Base-by-base conservation (phyloP, 2,113 vertebrate genomes). In the Struthio camelus region DNA sequence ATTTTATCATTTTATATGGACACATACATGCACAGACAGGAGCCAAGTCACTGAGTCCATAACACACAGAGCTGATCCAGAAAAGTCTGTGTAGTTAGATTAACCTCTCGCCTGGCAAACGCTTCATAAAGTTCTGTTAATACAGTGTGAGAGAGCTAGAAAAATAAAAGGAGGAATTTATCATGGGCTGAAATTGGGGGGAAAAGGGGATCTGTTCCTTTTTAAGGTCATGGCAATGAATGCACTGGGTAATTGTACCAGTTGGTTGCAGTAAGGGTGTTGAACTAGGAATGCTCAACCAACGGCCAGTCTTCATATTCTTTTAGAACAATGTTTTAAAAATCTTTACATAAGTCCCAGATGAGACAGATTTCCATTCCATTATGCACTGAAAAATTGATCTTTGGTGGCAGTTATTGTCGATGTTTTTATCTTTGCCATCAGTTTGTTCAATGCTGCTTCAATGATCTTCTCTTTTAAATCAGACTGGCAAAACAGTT, bases 51-150 rank as follows among this genome's bases (percentile, higher is more conserved):
- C 56, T 96, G 83, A 90, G 48, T 81, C 70, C 95, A 75, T 91
- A 92, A 94, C 65, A 93, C 96, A 97, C 80, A 54, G 89, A 97
- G 96, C 73, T 71, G 82, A 93, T 94, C 89, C 94, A 94, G 95
- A 96, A 96, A 94, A 91, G 65, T 66, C 89, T 72, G 23, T 91
- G 69, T 95, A 97, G 96, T 96, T 97, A 97, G 87, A 97, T 97
- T 97, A 97, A 71, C 87, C 91, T 96, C 97, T 97, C 93, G 56
- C 93, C 93, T 81, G 20, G 48, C 69, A 85, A 93, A 95, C 87
- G 92, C 78, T 97, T 95, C 67, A 93, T 97, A 94, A 95, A 97
- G 42, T 96, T 95, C 72, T 0, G 0, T 88, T 97, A 95, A 93
- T 93, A 94, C 80, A 95, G 67, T 78, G 46, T 83, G 85, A 92